Conservation (phyloP, 2,797 vertebrate species). For the Novumbra hubbsi region DNA sequence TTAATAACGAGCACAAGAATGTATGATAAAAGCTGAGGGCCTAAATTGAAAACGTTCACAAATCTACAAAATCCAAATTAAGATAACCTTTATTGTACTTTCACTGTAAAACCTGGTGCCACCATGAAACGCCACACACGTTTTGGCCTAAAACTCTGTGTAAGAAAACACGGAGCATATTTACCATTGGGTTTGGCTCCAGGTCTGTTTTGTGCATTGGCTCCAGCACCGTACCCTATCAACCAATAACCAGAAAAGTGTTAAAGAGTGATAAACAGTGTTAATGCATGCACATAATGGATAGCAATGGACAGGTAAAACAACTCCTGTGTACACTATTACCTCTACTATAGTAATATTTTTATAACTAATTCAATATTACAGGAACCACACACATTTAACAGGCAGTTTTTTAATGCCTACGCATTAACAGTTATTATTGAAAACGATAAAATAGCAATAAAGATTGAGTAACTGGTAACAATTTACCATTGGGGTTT, state of each 20-base stretch:
- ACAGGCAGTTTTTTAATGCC: not conserved
- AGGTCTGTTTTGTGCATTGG: not conserved
- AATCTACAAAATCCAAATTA: not conserved
- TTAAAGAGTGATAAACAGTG: not conserved
- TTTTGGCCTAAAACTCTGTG: not conserved
- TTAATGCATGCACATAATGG: too few relatives aligned
- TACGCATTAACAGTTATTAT: not conserved
- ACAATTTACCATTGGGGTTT: constrained; percentile 39
- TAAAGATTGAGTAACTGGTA: not conserved
- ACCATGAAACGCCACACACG: not conserved
- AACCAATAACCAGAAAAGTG: not conserved
- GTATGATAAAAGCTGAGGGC: not conserved
- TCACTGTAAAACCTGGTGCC: not conserved
- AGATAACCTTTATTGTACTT: not conserved
- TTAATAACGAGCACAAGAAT: not conserved
- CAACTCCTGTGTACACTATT: not conserved
- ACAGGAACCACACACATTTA: too few relatives aligned
- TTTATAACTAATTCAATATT: too few relatives aligned
- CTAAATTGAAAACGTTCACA: not conserved
- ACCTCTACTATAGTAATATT: not conserved
- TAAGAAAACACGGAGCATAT: not conserved
- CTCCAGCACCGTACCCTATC: not conserved
- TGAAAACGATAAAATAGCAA: not conserved
- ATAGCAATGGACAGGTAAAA: too few relatives aligned
- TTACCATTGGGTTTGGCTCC: constrained; percentile 17